A percentile compares a stretch with the other conserved stretches of the same genome.
phyloP scores from a whole-genome alignment of 2,113 vertebrate genomes.

The Cettia cetti region DNA sequence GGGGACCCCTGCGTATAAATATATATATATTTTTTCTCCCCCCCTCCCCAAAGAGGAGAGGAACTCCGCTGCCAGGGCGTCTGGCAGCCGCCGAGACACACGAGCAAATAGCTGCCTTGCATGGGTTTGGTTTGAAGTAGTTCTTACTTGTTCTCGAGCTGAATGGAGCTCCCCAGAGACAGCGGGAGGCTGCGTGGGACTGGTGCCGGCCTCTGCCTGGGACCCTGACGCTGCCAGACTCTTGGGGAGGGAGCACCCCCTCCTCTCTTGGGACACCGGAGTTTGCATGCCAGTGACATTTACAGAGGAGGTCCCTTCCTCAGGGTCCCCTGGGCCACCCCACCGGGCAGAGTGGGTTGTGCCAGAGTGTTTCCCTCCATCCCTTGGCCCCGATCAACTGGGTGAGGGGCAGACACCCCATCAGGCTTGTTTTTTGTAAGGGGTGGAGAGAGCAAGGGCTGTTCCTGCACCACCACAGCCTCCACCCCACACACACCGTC shows the following conservation, averaged over 20 bases:
- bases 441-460: not conserved
- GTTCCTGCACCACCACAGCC: not conserved
- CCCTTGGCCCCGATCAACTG: not conserved
- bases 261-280: constrained; percentile 13
- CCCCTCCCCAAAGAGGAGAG: constrained; percentile 23
- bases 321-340: not conserved
- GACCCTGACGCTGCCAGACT: not conserved
- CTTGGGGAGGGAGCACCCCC: not conserved
- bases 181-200: constrained; percentile 35
- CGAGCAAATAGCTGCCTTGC: constrained; percentile 56
- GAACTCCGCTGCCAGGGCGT: constrained; percentile 35
- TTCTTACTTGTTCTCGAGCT: constrained; percentile 61
- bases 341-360: not conserved
- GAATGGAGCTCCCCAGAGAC: constrained; percentile 59
- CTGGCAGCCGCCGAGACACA: constrained; percentile 18
- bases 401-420: not conserved
- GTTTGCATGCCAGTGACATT: constrained; percentile 55
- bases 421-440: not conserved
- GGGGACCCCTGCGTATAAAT: constrained; percentile 52
- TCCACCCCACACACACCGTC: fast-evolving
- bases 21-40: not conserved
- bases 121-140: constrained; percentile 69
- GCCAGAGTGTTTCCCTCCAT: not conserved
- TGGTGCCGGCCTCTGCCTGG: not conserved
- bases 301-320: not conserved